These are phyloP conservation scores for Gasterosteus nipponicus DNA, from an alignment of 2,113 vertebrate genomes.

Conservation along the genomic window DNA sequence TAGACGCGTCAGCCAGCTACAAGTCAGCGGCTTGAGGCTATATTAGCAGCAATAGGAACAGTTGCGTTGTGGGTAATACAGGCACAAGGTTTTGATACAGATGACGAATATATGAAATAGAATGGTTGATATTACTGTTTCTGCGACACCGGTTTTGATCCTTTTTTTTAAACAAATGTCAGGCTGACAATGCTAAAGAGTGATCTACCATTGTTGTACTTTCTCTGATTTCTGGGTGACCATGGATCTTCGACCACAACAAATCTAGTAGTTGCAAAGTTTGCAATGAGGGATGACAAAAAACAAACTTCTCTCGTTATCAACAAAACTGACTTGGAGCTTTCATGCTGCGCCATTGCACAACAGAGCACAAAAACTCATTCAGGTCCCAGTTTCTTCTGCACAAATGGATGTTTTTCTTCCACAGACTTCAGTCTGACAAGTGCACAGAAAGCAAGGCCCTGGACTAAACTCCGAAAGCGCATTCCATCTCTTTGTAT, in stretches of 20 bases:
- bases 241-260: background rate
- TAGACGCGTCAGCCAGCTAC: background rate
- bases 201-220: background rate
- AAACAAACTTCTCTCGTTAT: background rate
- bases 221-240: background rate
- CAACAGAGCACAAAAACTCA: constrained; percentile 12
- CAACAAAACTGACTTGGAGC: background rate
- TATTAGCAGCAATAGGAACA: background rate
- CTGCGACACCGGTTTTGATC: background rate
- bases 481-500: constrained; percentile 27
- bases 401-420: background rate
- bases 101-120: background rate
- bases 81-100: background rate
- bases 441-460: constrained; percentile 15
- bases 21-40: background rate
- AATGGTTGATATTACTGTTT: background rate
- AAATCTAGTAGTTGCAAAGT: constrained; percentile 19
- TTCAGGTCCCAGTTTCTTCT: constrained; percentile 1
- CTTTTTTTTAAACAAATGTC: background rate
- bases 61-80: background rate
- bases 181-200: background rate
- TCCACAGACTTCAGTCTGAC: constrained; percentile 25
- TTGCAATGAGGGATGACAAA: background rate
- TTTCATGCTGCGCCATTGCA: constrained; percentile 15
- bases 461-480: constrained; percentile 26